phyloP scores from a whole-genome alignment of 2,888 invertebrate genomes.

The Melinopterus prodromus region DNA sequence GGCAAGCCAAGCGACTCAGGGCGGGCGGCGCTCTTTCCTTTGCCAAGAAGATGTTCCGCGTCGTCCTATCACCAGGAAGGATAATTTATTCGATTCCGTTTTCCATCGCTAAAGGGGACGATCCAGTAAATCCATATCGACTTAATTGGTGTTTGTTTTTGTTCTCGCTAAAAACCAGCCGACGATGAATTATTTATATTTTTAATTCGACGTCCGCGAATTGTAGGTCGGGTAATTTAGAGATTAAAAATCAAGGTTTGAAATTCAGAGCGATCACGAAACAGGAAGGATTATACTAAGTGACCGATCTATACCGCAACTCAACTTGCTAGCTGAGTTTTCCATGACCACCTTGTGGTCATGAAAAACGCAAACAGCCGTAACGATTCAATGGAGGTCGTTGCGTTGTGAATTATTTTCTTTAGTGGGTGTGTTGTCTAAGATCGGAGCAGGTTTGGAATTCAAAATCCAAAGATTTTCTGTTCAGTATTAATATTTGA shows the following conservation, averaged over 20 bases:
- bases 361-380: too few species aligned
- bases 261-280: background rate
- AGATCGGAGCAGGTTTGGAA: too few species aligned
- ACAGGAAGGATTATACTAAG: background rate
- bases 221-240: background rate
- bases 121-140: background rate
- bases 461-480: too few species aligned
- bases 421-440: too few species aligned
- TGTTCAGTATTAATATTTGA: too few species aligned
- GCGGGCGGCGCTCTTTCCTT: background rate
- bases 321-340: too few species aligned
- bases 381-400: too few species aligned
- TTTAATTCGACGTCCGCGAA: background rate
- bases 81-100: background rate
- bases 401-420: too few species aligned
- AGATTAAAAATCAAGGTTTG: background rate
- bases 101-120: background rate
- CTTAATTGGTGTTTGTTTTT: conserved; percentile 4
- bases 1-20: background rate
- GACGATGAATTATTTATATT: background rate
- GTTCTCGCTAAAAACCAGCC: background rate
- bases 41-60: background rate
- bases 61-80: background rate
- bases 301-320: too few species aligned
- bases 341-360: too few species aligned